phyloP scores from a whole-genome alignment of 2,888 invertebrate species.

The Physocephala rufipes region DNA sequence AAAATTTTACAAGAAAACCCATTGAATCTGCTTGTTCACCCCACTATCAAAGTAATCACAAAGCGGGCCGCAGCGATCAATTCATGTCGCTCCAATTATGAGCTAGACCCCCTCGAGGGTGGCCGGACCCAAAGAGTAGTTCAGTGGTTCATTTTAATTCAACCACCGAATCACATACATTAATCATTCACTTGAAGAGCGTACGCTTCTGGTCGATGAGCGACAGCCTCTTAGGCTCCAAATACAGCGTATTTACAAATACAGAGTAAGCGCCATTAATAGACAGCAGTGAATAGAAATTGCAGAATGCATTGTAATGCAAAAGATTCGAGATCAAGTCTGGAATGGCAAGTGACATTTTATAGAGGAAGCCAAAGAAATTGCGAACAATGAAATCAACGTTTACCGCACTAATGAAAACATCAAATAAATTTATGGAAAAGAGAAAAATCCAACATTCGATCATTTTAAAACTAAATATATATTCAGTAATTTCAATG shows the following conservation, averaged over 20 bases:
- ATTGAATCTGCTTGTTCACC: too few relatives aligned
- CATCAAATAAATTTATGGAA: too few relatives aligned
- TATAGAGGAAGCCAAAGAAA: too few relatives aligned
- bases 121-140: not conserved
- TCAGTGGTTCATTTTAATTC: not conserved
- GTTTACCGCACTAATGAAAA: too few relatives aligned
- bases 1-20: too few relatives aligned
- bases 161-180: slow-evolving; percentile 3
- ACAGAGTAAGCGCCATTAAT: slow-evolving; percentile 1
- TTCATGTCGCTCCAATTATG: slow-evolving; percentile 13
- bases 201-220: not conserved
- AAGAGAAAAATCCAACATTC: too few relatives aligned
- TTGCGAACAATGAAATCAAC: too few relatives aligned
- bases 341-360: too few relatives aligned
- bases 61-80: not conserved
- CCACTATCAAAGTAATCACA: not conserved
- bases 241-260: slow-evolving; percentile 14
- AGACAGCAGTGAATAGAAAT: slow-evolving; percentile 5
- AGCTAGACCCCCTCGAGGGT: slow-evolving; percentile 2
- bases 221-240: slow-evolving; percentile 8
- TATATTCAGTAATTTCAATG: too few relatives aligned
- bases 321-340: too few relatives aligned
- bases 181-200: not conserved
- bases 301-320: not conserved
- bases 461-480: too few relatives aligned